These are phyloP conservation scores for Cephus cinctus DNA, from an alignment of 1,140 invertebrate genomes.

Conservation along the genomic window DNA sequence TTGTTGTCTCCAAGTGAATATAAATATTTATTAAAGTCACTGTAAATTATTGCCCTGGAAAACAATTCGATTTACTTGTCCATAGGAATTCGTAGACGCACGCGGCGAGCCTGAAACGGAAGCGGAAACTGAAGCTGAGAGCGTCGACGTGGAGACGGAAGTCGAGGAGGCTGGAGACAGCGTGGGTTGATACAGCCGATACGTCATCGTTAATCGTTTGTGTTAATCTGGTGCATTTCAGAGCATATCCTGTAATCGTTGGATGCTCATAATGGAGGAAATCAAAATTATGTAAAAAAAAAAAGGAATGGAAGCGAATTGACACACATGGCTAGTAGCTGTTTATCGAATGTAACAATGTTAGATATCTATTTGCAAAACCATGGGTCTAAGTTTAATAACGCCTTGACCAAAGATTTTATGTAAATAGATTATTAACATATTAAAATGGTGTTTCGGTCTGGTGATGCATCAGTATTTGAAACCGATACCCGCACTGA, in stretches of 20 bases:
- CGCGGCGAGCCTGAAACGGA: conserved; percentile 23
- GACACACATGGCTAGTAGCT: conserved; percentile 39
- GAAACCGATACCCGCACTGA: no score
- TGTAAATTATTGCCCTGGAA: conserved; percentile 2
- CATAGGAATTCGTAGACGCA: conserved; percentile 38
- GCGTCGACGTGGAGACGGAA: conserved; percentile 28
- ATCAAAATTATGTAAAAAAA: conserved; percentile 45
- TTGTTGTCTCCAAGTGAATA: no score
- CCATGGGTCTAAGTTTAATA: conserved; percentile 34
- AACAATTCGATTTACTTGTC: conserved; percentile 14
- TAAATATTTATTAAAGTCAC: conserved; percentile 16
- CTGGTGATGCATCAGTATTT: no score
- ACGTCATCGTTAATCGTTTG: conserved; percentile 10
- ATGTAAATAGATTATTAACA: conserved; percentile 35
- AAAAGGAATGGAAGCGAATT: conserved; percentile 23
- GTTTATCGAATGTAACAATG: conserved; percentile 31
- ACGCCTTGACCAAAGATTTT: conserved; percentile 46
- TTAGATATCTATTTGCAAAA: conserved; percentile 35
- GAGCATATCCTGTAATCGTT: conserved; percentile 25
- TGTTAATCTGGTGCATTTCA: conserved; percentile 45
- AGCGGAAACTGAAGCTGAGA: conserved; percentile 20
- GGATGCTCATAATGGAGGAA: conserved; percentile 29
- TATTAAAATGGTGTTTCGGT: background rate
- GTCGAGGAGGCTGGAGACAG: conserved; percentile 47
- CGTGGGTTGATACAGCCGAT: conserved; percentile 38